Percentiles rank a stretch among this genome's conserved stretches.
Conservation (phyloP, 2,888 invertebrate species). For the Nomada fucata region DNA sequence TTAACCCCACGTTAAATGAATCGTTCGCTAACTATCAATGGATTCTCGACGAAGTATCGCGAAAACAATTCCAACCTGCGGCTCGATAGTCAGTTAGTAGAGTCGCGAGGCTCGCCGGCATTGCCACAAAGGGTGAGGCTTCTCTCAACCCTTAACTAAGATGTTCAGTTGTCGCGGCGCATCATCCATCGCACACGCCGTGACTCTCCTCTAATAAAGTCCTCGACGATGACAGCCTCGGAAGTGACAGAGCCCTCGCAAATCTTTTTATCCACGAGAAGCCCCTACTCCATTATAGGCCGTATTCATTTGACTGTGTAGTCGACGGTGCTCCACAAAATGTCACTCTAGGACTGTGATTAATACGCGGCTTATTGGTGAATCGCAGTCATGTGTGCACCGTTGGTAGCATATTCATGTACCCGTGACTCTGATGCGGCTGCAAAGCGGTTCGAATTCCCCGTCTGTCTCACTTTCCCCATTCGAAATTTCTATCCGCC, state of each 20-base stretch:
- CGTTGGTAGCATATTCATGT: conserved; percentile 35
- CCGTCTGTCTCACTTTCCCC: not conserved
- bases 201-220: not conserved
- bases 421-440: conserved; percentile 38
- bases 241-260: not conserved
- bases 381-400: conserved; percentile 40
- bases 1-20: no score
- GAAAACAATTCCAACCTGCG: no score
- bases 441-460: conserved; percentile 43
- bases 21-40: no score
- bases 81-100: no score
- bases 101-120: not conserved
- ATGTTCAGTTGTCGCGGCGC: not conserved
- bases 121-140: no score
- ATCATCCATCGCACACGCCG: no score
- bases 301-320: conserved; percentile 1
- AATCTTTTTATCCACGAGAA: conserved; percentile 34
- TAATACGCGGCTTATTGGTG: conserved; percentile 68
- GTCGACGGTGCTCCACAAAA: conserved; percentile 46
- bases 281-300: conserved; percentile 6
- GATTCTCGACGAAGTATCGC: no score
- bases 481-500: not conserved
- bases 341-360: conserved; percentile 60
- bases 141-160: not conserved
- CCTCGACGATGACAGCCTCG: not conserved